Evolutionary conservation across 2,888 invertebrate genomes (phyloP).

Genomic region (Bombylius major): DNA sequence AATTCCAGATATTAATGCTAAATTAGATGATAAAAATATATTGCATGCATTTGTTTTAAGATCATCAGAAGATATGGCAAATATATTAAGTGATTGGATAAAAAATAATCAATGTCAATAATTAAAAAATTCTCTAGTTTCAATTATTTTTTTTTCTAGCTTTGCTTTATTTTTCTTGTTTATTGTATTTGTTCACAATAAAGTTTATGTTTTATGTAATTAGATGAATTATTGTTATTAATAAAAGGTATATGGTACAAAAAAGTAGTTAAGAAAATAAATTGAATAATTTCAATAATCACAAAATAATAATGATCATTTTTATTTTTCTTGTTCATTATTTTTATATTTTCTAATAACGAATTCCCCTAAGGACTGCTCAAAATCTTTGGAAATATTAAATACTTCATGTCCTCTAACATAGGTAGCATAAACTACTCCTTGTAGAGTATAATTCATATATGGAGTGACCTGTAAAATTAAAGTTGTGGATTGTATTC

Average conservation of each 20-base stretch:
- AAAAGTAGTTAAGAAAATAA: too few relatives aligned
- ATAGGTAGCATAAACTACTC: constrained; percentile 46
- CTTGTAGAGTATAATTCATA: constrained; percentile 41
- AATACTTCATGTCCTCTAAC: constrained; percentile 47
- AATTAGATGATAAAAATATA: constrained; percentile 45
- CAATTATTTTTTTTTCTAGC: too few relatives aligned
- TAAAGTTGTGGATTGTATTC: too few relatives aligned
- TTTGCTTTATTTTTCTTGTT: too few relatives aligned
- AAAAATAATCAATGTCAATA: constrained; percentile 10
- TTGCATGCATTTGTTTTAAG: constrained; percentile 73
- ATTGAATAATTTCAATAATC: too few relatives aligned
- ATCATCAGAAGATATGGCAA: constrained; percentile 45
- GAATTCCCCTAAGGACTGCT: constrained; percentile 12
- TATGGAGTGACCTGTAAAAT: constrained; percentile 47
- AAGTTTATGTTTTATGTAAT: too few relatives aligned
- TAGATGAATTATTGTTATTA: too few relatives aligned
- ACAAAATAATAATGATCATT: too few relatives aligned
- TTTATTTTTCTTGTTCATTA: too few relatives aligned
- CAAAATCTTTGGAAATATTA: constrained; percentile 16
- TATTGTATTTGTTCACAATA: too few relatives aligned
- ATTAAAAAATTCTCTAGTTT: too few relatives aligned
- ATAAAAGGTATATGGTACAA: too few relatives aligned
- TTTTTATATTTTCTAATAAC: constrained; percentile 1
- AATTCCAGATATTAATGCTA: constrained; percentile 48
- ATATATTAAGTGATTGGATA: constrained; percentile 30